Percentiles rank a stretch among this genome's conserved stretches.
Evolutionary conservation across 2,113 vertebrate genomes (phyloP).

Genomic region (Ibidorhyncha struthersii): DNA sequence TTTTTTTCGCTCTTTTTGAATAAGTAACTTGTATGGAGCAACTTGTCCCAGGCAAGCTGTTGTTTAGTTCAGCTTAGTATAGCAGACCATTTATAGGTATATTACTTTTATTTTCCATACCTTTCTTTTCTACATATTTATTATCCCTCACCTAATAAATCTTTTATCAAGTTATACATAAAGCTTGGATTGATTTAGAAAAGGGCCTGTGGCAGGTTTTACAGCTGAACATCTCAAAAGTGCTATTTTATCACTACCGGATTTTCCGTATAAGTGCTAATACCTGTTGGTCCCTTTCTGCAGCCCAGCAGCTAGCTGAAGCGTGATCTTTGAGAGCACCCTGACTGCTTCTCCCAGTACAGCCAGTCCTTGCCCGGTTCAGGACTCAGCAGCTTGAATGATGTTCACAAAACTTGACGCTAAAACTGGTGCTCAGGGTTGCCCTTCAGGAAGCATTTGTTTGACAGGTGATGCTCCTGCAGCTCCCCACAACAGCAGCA

Average conservation of each 20-base stretch:
- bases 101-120: conserved; percentile 47
- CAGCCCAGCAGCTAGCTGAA: background rate
- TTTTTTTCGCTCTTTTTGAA: background rate
- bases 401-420: background rate
- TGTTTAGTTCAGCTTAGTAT: conserved; percentile 1
- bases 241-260: conserved; percentile 20
- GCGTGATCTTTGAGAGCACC: background rate
- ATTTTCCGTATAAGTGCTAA: background rate
- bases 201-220: conserved; percentile 35
- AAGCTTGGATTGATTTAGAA: conserved; percentile 53
- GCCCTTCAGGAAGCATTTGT: background rate
- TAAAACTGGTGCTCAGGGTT: background rate
- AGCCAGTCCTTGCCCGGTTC: background rate
- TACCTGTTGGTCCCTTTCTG: background rate
- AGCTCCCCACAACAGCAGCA: background rate
- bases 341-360: background rate
- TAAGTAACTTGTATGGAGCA: background rate
- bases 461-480: background rate
- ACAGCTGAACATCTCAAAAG: conserved; percentile 47
- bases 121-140: conserved; percentile 33
- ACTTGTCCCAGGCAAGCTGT: conserved; percentile 1
- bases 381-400: background rate
- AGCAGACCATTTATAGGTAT: conserved; percentile 19
- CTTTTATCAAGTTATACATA: conserved; percentile 60
- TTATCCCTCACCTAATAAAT: conserved; percentile 68